Conservation (phyloP, 2,113 vertebrate species). For the Odontesthes bonariensis region DNA sequence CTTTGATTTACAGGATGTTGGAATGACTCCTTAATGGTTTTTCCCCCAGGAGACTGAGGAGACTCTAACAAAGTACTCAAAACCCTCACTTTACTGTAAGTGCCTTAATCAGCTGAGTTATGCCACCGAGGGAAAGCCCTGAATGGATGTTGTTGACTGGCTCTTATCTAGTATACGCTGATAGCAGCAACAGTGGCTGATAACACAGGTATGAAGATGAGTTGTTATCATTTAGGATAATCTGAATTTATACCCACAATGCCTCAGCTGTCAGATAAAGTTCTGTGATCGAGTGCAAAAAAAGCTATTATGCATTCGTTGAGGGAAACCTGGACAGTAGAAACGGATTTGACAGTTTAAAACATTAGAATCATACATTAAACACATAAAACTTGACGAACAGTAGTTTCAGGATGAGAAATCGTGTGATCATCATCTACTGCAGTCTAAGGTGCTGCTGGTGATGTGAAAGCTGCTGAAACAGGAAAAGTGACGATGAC, state of each 20-base stretch:
- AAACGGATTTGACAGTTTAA: background rate
- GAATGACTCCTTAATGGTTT: background rate
- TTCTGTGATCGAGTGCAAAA: background rate
- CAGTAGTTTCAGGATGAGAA: constrained; percentile 1
- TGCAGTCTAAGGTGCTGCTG: constrained; percentile 67
- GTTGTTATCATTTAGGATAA: constrained; percentile 29
- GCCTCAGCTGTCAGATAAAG: constrained; percentile 24
- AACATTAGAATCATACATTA: background rate
- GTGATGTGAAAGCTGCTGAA: constrained; percentile 85
- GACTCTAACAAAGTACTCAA: constrained; percentile 14
- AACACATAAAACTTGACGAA: background rate
- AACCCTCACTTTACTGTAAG: constrained; percentile 12
- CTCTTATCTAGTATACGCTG: constrained; percentile 38
- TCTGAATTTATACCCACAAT: constrained; percentile 26
- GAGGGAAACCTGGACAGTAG: constrained; percentile 1
- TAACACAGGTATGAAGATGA: constrained; percentile 18
- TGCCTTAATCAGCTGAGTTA: constrained; percentile 5
- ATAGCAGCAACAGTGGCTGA: constrained; percentile 19
- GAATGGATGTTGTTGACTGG: constrained; percentile 6
- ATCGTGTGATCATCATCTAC: background rate
- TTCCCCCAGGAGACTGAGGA: constrained; percentile 6
- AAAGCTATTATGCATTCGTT: background rate
- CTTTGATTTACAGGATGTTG: background rate
- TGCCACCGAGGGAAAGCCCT: constrained; percentile 9
- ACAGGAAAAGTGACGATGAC: constrained; percentile 62